Percentiles rank a stretch among this genome's conserved stretches.
Evolutionary conservation across 1,140 invertebrate species (phyloP).

Genomic region (Meteorus sp.): DNA sequence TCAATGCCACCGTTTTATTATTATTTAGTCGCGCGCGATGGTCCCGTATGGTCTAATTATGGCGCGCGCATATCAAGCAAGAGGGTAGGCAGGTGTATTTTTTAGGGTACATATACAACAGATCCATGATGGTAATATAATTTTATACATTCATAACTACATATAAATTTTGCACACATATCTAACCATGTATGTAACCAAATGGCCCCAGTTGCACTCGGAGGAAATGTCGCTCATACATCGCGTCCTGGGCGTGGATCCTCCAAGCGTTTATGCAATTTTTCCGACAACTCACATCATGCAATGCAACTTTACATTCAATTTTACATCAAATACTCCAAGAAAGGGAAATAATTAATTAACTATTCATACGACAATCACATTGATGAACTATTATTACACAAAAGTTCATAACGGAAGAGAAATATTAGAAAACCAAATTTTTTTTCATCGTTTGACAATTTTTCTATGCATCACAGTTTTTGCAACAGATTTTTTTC

Average conservation of each 20-base stretch:
- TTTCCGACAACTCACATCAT: constrained; percentile 20
- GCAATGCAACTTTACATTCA: constrained; percentile 27
- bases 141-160: constrained; percentile 4
- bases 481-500: too few relatives aligned
- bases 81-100: constrained; percentile 44
- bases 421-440: too few relatives aligned
- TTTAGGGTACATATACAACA: constrained; percentile 42
- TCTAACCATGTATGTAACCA: neutral
- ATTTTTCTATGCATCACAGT: too few relatives aligned
- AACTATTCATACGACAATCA: too few relatives aligned
- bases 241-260: constrained; percentile 40
- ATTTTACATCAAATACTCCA: too few relatives aligned
- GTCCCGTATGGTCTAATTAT: constrained; percentile 43
- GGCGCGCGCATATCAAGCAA: constrained; percentile 39
- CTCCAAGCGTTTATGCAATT: constrained; percentile 15
- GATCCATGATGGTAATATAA: constrained; percentile 42
- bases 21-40: constrained; percentile 34
- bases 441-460: too few relatives aligned
- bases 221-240: constrained; percentile 53
- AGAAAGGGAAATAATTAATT: too few relatives aligned
- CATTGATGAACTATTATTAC: too few relatives aligned
- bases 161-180: neutral
- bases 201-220: constrained; percentile 31
- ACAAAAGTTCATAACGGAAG: too few relatives aligned
- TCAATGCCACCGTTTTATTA: constrained; percentile 30